Base-by-base conservation (phyloP, 2,888 invertebrate genomes). In the Harpagoxenus sublaevis region DNA sequence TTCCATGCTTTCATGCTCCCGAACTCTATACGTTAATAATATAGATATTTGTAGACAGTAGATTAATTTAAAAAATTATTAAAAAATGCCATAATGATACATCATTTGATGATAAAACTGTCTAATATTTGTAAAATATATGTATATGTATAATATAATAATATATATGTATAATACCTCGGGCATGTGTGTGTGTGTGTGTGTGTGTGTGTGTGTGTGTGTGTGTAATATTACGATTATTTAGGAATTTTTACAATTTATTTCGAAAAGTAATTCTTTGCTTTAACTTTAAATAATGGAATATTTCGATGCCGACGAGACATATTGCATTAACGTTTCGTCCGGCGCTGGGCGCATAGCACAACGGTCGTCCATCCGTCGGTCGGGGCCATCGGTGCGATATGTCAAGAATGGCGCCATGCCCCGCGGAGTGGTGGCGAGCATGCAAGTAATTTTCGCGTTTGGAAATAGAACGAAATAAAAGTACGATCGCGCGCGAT, bases 371-470 rank as follows among this genome's bases (percentile, higher is more conserved):
- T 63, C 70, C 71, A 45, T 39, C 53, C 71, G 75, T 62, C 81
- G 71, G 75, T 62, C 81, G 71, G 78, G 86, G 65, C 86, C 88
- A 91, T 88, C 87, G 85, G 74, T 88, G 87, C 85, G 89, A 90
- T 91, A 89, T 88, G 89, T 92, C 88, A 87, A 91, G 92, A 89
- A 89, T 87, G 92, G 92, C 92, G 92, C 91, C 91, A 84, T 79
- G 84, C 70, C 66, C 60, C 84, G 84, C 63, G 75, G 45, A 65
- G 83, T 82, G 84, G 83, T 66, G 84, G 84, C 83, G 74, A 71
- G 92, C 88, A 91, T 86, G 91, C 83, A 86, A 91, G 88, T 91
- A 89, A 92, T 92, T 92, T 88, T 92, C 89, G 84, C 73, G 88
- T 88, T 91, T 91, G 85, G 87, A 91, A 92, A 92, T 91, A 91